Base-by-base conservation (phyloP, 2,797 vertebrate genomes). In the Lacerta viridis region DNA sequence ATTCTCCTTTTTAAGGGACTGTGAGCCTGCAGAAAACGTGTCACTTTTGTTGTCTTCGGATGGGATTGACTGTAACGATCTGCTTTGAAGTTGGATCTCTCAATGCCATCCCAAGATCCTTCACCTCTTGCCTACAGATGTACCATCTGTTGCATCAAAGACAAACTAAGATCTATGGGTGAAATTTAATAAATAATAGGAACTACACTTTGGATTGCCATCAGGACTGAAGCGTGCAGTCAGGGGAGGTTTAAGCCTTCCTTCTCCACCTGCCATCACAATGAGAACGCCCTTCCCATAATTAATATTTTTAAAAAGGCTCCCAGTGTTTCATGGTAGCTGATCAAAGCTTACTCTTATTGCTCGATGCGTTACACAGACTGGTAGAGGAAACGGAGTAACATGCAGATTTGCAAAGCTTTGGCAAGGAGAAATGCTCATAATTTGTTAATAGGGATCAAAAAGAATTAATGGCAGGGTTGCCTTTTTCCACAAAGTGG, bases 401-500 rank as follows among this genome's bases (percentile, higher is more conserved):
- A 59, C 75, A 33, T 5, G n/a, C 27, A 74, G 46, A 87, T 2
- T 46, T 61, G 20, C 27, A 84, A 90, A 90, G 33, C 6, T 89
- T 1, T 74, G 1, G 36, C 69, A 39, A 29, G 0, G 59, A n/a
- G 85, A 90, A 79, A 74, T 3, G 50, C 27, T 84, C 77, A 55
- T 5, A 46, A 5, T 68, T 29, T 71, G 33, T 50, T 36, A 33
- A 33, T 33, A 0, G 3, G 41, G 8, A 27, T 0, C 25, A 41
- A 64, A 81, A 66, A 41, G 15, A 50, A n/a, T 72, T 84, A 10
- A 71, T 29, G 29, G 33, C 11, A 74, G 39, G 64, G 68, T 17
- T 20, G 55, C 20, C 5, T n/a, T 59, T 72, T 72, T 46, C 33
- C 41, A 5, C 7, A 64, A 59, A 75, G 25, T 33, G 27, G 27